phyloP scores from a whole-genome alignment of 2,888 invertebrate genomes.

The Neuroscelio doddi region DNA sequence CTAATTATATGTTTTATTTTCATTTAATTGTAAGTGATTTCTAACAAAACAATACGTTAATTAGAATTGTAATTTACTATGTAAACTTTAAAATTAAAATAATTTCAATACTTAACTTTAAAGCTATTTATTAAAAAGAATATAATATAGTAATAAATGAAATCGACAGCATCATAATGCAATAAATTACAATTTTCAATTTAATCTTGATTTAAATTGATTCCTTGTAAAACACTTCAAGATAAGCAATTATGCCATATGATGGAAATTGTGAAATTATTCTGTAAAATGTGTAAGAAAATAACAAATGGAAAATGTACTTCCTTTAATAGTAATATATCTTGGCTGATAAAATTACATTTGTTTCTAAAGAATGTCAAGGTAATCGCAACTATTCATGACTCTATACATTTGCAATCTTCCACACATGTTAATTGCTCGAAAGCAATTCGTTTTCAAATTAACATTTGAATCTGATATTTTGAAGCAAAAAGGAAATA shows the following conservation, averaged over 20 bases:
- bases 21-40: too few species aligned
- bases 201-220: slow-evolving; percentile 22
- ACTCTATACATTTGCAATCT: slow-evolving; percentile 26
- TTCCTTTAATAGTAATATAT: slow-evolving; percentile 43
- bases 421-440: slow-evolving; percentile 19
- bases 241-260: slow-evolving; percentile 11
- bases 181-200: slow-evolving; percentile 18
- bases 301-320: slow-evolving; percentile 27
- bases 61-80: too few species aligned
- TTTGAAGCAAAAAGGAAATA: not conserved
- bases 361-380: slow-evolving; percentile 46
- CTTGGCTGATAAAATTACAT: slow-evolving; percentile 39
- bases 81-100: too few species aligned
- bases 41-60: too few species aligned
- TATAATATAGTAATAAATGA: slow-evolving; percentile 9
- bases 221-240: slow-evolving; percentile 21
- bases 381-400: slow-evolving; percentile 33
- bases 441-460: slow-evolving; percentile 25
- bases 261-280: slow-evolving; percentile 38
- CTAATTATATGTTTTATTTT: too few species aligned
- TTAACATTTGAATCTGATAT: not conserved
- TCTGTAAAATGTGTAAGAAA: slow-evolving; percentile 29
- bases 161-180: slow-evolving; percentile 5
- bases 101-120: too few species aligned
- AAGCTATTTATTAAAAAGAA: too few species aligned